Percentiles rank a stretch among this genome's conserved stretches.
Conservation (phyloP, 2,888 invertebrate species). For the Acronicta leporina region DNA sequence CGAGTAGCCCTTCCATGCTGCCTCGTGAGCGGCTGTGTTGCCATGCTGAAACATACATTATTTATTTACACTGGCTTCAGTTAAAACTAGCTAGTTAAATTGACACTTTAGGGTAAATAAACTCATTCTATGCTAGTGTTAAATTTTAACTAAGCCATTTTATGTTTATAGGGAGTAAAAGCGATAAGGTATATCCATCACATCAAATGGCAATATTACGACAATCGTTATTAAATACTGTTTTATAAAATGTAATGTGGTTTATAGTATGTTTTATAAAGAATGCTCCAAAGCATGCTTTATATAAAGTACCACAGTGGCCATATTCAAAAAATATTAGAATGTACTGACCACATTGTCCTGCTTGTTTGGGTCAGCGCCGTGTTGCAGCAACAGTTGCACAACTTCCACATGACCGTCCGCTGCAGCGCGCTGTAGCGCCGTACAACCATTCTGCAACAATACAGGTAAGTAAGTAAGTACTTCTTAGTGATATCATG, state of each 20-base stretch:
- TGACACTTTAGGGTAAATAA: background rate
- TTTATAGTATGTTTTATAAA: too few relatives aligned
- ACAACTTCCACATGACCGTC: constrained; percentile 97
- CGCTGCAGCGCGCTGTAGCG: constrained; percentile 96
- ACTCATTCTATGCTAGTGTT: too few relatives aligned
- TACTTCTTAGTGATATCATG: too few relatives aligned
- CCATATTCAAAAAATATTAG: background rate
- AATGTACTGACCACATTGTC: constrained; percentile 92
- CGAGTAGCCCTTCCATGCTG: constrained; percentile 98
- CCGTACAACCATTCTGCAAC: constrained; percentile 94
- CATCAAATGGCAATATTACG: too few relatives aligned
- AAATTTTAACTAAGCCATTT: too few relatives aligned
- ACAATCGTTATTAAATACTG: too few relatives aligned
- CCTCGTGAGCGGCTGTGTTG: constrained; percentile 98
- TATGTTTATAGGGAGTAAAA: too few relatives aligned
- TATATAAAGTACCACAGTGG: background rate
- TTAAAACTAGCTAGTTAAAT: too few relatives aligned
- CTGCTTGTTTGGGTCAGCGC: constrained; percentile 95
- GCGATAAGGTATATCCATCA: too few relatives aligned
- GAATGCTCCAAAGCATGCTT: too few relatives aligned
- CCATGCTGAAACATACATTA: constrained; percentile 91
- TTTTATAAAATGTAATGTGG: too few relatives aligned
- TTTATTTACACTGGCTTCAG: background rate
- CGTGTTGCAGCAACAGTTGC: constrained; percentile 94
- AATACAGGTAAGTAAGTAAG: constrained; percentile 14